Percentiles rank a stretch among this genome's conserved stretches.
Evolutionary conservation across 2,113 vertebrate species (phyloP).

Genomic region (Poeciliopsis occidentalis): DNA sequence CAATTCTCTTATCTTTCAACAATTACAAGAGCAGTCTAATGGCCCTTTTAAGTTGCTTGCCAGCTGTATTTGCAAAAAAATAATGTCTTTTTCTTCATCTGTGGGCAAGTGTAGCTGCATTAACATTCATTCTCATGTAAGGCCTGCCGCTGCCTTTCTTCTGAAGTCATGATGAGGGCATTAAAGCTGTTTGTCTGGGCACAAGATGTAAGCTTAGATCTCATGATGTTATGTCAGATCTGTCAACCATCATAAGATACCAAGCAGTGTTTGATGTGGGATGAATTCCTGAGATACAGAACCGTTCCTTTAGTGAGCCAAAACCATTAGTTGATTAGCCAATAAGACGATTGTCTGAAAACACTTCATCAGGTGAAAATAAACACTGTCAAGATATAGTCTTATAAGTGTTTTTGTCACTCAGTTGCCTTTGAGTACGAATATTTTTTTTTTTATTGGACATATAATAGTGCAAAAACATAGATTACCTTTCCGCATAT

Average conservation of each 20-base stretch:
- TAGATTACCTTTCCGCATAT: conserved; percentile 18
- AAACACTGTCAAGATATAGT: conserved; percentile 3
- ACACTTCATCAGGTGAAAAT: conserved; percentile 17
- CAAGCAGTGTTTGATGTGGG: conserved; percentile 56
- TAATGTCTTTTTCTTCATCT: conserved; percentile 74
- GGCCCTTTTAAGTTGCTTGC: conserved; percentile 78
- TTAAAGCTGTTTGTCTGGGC: conserved; percentile 65
- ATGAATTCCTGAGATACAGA: conserved; percentile 36
- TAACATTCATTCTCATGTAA: conserved; percentile 59
- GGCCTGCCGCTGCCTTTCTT: conserved; percentile 57
- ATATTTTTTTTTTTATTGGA: not conserved
- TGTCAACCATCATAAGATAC: conserved; percentile 59
- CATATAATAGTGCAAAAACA: conserved; percentile 9
- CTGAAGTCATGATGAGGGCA: conserved; percentile 66
- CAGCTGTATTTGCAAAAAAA: conserved; percentile 79
- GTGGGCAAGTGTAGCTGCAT: conserved; percentile 56
- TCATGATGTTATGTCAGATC: conserved; percentile 59
- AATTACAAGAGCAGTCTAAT: conserved; percentile 79
- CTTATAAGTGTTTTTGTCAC: not conserved
- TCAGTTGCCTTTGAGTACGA: conserved; percentile 11
- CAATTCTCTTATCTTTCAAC: conserved; percentile 80
- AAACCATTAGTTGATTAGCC: conserved; percentile 17
- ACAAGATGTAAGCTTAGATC: conserved; percentile 56
- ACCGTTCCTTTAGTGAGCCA: conserved; percentile 14
- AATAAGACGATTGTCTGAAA: conserved; percentile 14